These are phyloP conservation scores for Esox masquinongy DNA, from an alignment of 2,797 vertebrate genomes.

Conservation along the genomic window DNA sequence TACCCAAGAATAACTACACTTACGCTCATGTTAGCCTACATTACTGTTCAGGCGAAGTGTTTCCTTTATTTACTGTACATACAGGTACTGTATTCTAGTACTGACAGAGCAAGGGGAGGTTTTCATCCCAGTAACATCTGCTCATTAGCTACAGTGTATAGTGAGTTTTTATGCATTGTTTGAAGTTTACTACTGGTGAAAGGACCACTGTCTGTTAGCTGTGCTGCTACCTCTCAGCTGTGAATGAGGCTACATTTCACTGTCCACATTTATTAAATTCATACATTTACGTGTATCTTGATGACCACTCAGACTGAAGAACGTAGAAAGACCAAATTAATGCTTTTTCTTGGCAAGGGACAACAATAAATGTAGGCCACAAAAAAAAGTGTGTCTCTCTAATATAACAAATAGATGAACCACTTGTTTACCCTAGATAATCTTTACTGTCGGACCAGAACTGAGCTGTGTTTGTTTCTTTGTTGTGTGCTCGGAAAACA, in stretches of 20 bases:
- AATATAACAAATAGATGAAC: constrained; percentile 31
- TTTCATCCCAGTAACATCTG: neutral
- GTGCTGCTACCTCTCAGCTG: neutral
- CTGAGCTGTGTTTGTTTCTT: neutral
- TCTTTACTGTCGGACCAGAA: constrained; percentile 8
- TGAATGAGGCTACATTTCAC: neutral
- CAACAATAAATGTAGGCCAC: constrained; percentile 34
- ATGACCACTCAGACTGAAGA: neutral
- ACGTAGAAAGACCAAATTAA: neutral
- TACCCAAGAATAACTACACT: constrained; percentile 48
- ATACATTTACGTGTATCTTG: neutral
- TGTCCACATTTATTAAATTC: neutral
- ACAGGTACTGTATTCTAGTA: constrained; percentile 1
- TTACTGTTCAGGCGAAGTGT: constrained; percentile 21
- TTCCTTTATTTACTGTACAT: constrained; percentile 22
- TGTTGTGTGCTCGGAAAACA: neutral
- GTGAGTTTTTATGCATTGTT: neutral
- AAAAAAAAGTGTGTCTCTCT: constrained; percentile 19
- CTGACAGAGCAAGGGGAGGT: constrained; percentile 8
- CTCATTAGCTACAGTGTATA: neutral
- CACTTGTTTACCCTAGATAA: constrained; percentile 13
- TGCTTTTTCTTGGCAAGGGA: constrained; percentile 15
- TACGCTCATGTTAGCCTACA: constrained; percentile 31
- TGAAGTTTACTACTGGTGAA: neutral
- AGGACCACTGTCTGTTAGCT: neutral